Base-by-base conservation (phyloP, 1,140 invertebrate species). In the Penaeus chinensis region DNA sequence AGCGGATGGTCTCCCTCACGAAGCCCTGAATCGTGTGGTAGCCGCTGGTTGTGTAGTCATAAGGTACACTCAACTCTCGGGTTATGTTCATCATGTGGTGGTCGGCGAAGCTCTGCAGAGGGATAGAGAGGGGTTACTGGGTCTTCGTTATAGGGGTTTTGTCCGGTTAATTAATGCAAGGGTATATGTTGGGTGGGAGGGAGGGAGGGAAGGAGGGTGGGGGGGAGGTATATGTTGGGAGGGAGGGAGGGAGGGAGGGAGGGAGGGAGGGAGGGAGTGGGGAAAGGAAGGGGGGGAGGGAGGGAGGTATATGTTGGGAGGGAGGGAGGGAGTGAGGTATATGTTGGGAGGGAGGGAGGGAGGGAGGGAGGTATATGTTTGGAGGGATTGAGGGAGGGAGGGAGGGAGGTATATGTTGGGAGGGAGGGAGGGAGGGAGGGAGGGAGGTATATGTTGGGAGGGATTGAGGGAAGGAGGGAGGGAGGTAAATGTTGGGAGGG, bases 31-130 rank as follows among this genome's bases (percentile, higher is more conserved):
- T 65, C 78, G 47, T 60, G 63, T 42, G 27, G 63, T 86, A 86
- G 42, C 63, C 20, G 19, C 20, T 80, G 20, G 78, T 66, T 42
- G 84, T 86, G 78, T 86, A 86, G 63, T 86, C 63, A 22, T 86
- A 86, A 0, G 84, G 77, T 3, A 86, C 84, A 11, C 24, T 80
- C 32, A 65, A 69, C 65, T 86, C 62, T 16, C 60, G 18, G 0
- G 77, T 80, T 22, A 86, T 47, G 65, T 81, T 69, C 47, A 86
- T 65, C 7, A n/a, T 54, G 24, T 81, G 76, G 65, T 86, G 76
- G 37, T 42, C 42, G 20, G 84, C 77, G 76, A 86, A 80, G 22
- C 84, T 86, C 84, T 86, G 84, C 4, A 60, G 18, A 65, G 24
- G 63, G 13, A 65, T 10, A 11, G 27, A 19, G 22, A 22, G 0